Percentiles rank a stretch among this genome's conserved stretches.
These are phyloP conservation scores for Nanorana parkeri DNA, from an alignment of 2,113 vertebrate genomes.

Conservation along the genomic window DNA sequence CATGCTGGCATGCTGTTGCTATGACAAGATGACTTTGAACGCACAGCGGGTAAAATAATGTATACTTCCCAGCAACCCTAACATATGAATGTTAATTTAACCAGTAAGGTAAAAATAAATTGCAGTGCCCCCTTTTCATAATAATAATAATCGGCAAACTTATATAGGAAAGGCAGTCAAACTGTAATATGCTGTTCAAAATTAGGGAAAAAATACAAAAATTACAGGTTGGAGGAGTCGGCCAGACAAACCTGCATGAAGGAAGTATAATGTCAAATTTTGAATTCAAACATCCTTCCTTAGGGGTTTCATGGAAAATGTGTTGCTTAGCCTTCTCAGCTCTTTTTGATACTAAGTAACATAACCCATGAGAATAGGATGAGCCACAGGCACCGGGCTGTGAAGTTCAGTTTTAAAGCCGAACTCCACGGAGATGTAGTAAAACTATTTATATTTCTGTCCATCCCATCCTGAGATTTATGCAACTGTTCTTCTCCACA, in stretches of 20 bases:
- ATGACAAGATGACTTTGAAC: constrained; percentile 76
- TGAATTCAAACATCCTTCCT: constrained; percentile 12
- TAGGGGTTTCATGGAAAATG: constrained; percentile 27
- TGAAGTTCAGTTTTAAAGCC: too few relatives aligned
- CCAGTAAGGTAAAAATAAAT: constrained; percentile 75
- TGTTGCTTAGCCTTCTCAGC: constrained; percentile 7
- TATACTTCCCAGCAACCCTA: constrained; percentile 72
- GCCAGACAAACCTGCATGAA: constrained; percentile 52
- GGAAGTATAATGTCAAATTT: constrained; percentile 30
- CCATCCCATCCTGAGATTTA: too few relatives aligned
- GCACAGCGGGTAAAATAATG: constrained; percentile 78
- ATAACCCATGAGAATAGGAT: neutral
- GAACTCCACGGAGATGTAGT: too few relatives aligned
- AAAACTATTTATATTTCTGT: too few relatives aligned
- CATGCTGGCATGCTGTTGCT: constrained; percentile 75
- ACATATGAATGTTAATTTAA: constrained; percentile 79
- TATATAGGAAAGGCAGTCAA: constrained; percentile 71
- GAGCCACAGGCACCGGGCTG: too few relatives aligned
- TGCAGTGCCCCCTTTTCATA: constrained; percentile 65
- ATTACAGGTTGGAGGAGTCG: constrained; percentile 66
- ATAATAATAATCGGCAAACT: constrained; percentile 74
- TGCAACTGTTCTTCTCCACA: too few relatives aligned
- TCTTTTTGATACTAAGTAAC: neutral
- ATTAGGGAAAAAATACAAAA: constrained; percentile 64
- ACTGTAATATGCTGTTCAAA: constrained; percentile 65